phyloP scores from a whole-genome alignment of 2,113 vertebrate species.

The Macrotus californicus region DNA sequence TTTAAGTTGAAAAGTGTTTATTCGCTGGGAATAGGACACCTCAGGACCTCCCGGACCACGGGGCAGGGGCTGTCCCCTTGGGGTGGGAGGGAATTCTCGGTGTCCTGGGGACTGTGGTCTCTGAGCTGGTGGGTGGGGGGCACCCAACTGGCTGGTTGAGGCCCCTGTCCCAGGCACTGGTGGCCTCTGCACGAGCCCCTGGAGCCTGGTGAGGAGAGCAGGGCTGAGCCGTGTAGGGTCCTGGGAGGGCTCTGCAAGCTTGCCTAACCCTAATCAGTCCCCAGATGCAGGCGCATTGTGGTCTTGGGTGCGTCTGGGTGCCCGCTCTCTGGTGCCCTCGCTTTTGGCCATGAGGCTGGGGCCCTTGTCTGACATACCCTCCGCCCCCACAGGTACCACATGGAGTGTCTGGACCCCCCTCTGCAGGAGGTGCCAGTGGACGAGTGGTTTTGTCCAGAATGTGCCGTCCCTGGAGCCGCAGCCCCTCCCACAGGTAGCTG shows the following conservation, averaged over 20 bases:
- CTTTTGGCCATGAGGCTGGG: too few relatives aligned
- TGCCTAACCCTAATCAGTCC: fast-evolving
- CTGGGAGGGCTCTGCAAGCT: background rate
- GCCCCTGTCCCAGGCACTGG: conserved; percentile 77
- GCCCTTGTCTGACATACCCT: background rate
- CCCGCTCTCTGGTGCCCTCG: fast-evolving
- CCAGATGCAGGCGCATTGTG: fast-evolving
- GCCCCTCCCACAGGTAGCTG: background rate
- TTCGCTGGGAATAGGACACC: background rate
- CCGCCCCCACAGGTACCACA: conserved; percentile 87
- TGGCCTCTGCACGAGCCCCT: fast-evolving
- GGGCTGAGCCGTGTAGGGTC: fast-evolving
- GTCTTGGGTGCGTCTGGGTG: fast-evolving
- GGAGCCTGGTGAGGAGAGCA: too few relatives aligned
- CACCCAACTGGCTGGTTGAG: conserved; percentile 79
- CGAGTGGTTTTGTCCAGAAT: conserved; percentile 98
- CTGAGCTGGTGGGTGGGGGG: conserved; percentile 1
- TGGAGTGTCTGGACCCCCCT: conserved; percentile 96
- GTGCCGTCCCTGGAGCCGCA: conserved; percentile 65
- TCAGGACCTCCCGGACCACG: fast-evolving
- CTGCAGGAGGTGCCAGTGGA: conserved; percentile 93
- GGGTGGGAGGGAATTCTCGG: fast-evolving
- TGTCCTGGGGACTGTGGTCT: fast-evolving
- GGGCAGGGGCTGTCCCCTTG: fast-evolving
- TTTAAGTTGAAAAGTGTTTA: background rate